Percentiles rank a stretch among this genome's conserved stretches.
These are phyloP conservation scores for Flabesymbios commensalis DNA, from an alignment of 2,888 invertebrate species.

Conservation along the genomic window DNA sequence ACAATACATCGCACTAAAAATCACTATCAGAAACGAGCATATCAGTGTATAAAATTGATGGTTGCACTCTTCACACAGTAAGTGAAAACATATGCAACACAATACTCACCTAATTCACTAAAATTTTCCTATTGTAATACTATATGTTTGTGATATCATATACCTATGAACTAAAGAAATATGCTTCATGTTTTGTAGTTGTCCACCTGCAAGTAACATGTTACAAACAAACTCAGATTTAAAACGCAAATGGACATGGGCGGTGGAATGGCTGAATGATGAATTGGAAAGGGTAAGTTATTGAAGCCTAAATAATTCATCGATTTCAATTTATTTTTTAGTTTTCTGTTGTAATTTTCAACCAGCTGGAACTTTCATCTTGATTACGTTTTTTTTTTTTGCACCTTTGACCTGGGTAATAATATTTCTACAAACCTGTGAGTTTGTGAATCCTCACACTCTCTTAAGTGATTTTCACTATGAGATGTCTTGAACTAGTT, in stretches of 20 bases:
- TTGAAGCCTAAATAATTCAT: no score
- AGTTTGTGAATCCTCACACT: background rate
- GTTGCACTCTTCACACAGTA: constrained; percentile 81
- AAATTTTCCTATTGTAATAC: no score
- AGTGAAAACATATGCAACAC: constrained; percentile 29
- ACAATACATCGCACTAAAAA: constrained; percentile 89
- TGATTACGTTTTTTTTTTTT: background rate
- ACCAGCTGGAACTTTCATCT: no score
- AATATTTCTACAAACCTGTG: background rate
- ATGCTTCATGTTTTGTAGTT: constrained; percentile 56
- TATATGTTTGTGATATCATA: no score
- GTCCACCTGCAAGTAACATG: constrained; percentile 74
- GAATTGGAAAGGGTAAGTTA: constrained; percentile 74
- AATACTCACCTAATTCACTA: no score
- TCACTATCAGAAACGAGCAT: constrained; percentile 94
- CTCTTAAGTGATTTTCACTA: background rate
- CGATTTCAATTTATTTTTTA: no score
- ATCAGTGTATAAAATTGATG: constrained; percentile 95
- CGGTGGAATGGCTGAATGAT: constrained; percentile 93
- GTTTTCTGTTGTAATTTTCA: no score
- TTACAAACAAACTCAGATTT: constrained; percentile 80
- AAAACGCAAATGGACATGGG: constrained; percentile 83
- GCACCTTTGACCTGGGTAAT: background rate
- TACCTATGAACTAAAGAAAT: no score
- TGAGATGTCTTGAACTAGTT: no score